Evolutionary conservation across 1,140 invertebrate species (phyloP).

Genomic region (Panagrolaimus sp.): DNA sequence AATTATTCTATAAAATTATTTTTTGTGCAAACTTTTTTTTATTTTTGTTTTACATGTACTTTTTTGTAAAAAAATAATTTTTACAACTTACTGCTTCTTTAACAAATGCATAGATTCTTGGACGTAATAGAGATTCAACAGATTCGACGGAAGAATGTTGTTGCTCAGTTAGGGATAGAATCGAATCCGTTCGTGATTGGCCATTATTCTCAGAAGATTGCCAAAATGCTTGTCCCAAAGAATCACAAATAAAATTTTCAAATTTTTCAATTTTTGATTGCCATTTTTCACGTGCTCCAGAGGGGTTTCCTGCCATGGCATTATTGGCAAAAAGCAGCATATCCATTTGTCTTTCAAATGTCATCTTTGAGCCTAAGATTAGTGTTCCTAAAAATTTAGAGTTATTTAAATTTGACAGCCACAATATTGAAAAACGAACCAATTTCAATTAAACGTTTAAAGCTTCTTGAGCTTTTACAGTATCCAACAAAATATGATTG

Average conservation of each 20-base stretch:
- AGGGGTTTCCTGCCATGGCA: neutral
- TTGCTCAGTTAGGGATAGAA: neutral
- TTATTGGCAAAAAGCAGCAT: neutral
- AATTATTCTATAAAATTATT: neutral
- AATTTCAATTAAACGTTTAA: slow-evolving; percentile 3
- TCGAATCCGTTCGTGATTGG: neutral
- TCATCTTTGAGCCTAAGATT: slow-evolving; percentile 7
- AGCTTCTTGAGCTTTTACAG: neutral
- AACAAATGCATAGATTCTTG: neutral
- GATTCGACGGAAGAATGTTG: neutral
- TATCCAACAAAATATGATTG: slow-evolving; percentile 4
- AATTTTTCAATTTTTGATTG: neutral
- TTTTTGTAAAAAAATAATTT: neutral
- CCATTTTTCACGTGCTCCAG: neutral
- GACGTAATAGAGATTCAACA: neutral
- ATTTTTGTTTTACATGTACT: too few species aligned
- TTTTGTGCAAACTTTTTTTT: too few species aligned
- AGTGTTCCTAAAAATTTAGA: neutral
- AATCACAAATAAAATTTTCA: slow-evolving; percentile 8
- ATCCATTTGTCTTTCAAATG: neutral
- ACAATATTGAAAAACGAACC: neutral
- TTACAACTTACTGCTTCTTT: neutral
- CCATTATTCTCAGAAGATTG: neutral
- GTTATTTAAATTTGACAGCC: neutral
- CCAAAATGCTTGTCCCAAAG: neutral